These are phyloP conservation scores for Diplodus puntazzo DNA, from an alignment of 2,797 vertebrate species.

Conservation along the genomic window DNA sequence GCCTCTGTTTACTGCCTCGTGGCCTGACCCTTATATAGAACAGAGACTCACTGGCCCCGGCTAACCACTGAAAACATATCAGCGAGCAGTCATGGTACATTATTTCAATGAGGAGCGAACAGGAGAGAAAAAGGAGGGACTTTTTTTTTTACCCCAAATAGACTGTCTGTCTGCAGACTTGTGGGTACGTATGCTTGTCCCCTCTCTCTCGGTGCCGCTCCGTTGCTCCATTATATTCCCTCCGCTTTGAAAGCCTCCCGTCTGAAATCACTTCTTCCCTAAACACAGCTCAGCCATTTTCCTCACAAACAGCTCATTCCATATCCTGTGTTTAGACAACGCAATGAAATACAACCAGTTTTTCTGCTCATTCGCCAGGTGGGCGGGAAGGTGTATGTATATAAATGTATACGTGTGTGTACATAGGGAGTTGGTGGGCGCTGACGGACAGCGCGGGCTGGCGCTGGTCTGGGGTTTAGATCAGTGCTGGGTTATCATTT, in stretches of 20 bases:
- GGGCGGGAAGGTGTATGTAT: constrained; percentile 34
- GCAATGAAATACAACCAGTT: constrained; percentile 78
- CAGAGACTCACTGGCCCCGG: constrained; percentile 46
- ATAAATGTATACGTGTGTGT: constrained; percentile 7
- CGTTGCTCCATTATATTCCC: constrained; percentile 65
- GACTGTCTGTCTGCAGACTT: constrained; percentile 39
- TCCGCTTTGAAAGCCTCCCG: constrained; percentile 69
- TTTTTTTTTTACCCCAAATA: constrained; percentile 48
- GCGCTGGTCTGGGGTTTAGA: constrained; percentile 80
- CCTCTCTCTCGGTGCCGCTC: constrained; percentile 49
- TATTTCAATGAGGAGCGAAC: constrained; percentile 63
- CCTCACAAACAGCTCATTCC: constrained; percentile 80
- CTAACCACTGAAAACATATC: constrained; percentile 60
- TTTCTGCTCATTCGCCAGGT: constrained; percentile 52
- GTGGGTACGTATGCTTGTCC: constrained; percentile 32
- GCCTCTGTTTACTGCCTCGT: constrained; percentile 71
- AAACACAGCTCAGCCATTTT: constrained; percentile 70
- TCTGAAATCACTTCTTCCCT: constrained; percentile 71
- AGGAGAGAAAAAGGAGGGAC: constrained; percentile 59
- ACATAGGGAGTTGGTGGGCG: constrained; percentile 21
- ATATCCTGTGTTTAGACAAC: constrained; percentile 81
- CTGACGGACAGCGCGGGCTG: constrained; percentile 78
- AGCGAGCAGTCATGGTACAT: constrained; percentile 65
- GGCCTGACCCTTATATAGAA: constrained; percentile 65
- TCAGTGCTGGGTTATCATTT: constrained; percentile 83